Base-by-base conservation (phyloP, 2,888 invertebrate genomes). In the Agrochola lota region DNA sequence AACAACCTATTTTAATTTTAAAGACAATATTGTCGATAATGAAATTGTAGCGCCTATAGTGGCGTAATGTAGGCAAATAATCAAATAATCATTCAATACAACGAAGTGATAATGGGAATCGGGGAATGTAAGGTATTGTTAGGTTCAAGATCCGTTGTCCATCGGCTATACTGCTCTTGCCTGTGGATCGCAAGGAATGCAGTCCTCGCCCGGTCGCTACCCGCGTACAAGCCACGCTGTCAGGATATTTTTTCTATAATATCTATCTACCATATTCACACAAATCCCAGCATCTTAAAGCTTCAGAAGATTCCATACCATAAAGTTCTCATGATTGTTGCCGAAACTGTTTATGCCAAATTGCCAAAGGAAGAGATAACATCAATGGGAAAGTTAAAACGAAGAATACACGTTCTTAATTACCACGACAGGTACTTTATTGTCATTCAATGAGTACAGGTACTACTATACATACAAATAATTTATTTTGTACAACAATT, bases 151-250 rank as follows among this genome's bases (percentile, higher is more conserved):
- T 92, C 93, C 94, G 94, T 93, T 94, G 93, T 86, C 87, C 88
- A 91, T 91, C 89, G 88, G 90, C 90, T 88, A 89, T 90, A 91
- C 90, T 89, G 89, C 88, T 90, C 84, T 89, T 83, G 88, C 80
- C 76, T 74, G 79, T 80, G 92, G 92, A 90, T 90, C 90, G 93
- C 88, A 81, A 85, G 95, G 96, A 96, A 96, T 96, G 95, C 93
- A 80, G 95, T 93, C 91, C 90, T 89, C 91, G 91, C 91, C 91
- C 90, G 92, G 91, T 91, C 89, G 87, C 91, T 90, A 90, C 91
- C 92, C 91, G 93, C 91, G 90, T 92, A 87, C 89, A 89, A 85
- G 86, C 85, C 83, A 83, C 85, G 75, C 63, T 74, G 72, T 87
- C 82, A 87, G 80, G 80, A 83, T 70, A 81, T 76, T 77, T 57